Evolutionary conservation across 2,797 vertebrate genomes (phyloP), one percentile per base, ranked within the genome.

Genomic region (Sebastes iracundus): DNA sequence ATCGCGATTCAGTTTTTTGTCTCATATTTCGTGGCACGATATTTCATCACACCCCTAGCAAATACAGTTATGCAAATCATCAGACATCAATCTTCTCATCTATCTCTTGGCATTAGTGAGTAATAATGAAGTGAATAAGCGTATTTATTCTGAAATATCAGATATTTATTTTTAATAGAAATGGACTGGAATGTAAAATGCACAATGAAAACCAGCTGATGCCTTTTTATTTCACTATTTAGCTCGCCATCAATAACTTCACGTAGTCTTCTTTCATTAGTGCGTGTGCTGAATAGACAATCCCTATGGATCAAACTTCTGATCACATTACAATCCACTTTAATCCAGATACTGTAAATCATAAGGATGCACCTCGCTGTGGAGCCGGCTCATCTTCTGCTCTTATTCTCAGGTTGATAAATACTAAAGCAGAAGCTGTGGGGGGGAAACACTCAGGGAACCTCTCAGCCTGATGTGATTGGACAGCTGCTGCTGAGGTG

Each of bases 401-500:
- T 23, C 72, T 62, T 73, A 73, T 79, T 78, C 58, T 49, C 42
- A 16, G 69, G 27, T 53, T 79, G 75, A 65, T 84, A 66, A 65
- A 75, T 82, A 56, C 71, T 35, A 46, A 75, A 79, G 68, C 61
- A 14, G 27, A 56, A 33, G 80, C 33, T 63, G 58, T 1, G 25
- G 25, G 30, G 42, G 25, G 12, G 28, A n/a, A 66, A 58, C 18
- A 23, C 80, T 75, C 6, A 12, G 66, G 76, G 75, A 80, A 72
- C 58, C 81, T 83, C 83, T 88, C 83, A 77, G 56, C 75, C 62
- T 82, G 83, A 89, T 79, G 58, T 64, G 81, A 91, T 88, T 86
- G 87, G 89, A 88, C 81, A 83, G 86, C 79, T 86, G 77, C 83
- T 72, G 75, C 82, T 68, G 84, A 89, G 80, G 79, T 80, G 85